Conservation (phyloP, 2,888 invertebrate species). For the Didymodactylos carnosus region DNA sequence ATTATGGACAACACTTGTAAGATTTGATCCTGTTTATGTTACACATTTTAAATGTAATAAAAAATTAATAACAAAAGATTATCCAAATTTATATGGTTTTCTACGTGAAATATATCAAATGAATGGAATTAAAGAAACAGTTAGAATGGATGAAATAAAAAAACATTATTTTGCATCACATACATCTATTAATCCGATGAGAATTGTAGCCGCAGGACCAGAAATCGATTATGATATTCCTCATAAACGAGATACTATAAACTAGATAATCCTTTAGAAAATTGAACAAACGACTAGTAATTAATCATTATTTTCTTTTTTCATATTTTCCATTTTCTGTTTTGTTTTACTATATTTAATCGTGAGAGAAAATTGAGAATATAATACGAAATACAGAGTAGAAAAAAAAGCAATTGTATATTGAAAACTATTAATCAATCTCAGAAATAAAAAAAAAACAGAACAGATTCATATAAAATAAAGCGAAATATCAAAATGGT, state of each 20-base stretch:
- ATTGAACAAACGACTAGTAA: no score
- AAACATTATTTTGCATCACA: conserved; percentile 23
- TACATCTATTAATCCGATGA: background rate
- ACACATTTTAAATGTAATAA: conserved; percentile 31
- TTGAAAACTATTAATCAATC: no score
- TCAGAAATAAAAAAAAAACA: no score
- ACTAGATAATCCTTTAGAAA: no score
- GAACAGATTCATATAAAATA: no score
- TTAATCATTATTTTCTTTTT: no score
- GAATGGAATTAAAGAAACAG: conserved; percentile 22
- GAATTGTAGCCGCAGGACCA: background rate
- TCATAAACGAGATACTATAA: background rate
- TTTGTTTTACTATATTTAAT: no score
- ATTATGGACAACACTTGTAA: conserved; percentile 24
- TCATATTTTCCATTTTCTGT: no score
- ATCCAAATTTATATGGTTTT: conserved; percentile 27
- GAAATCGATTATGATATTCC: background rate
- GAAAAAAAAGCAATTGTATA: no score
- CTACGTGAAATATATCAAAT: conserved; percentile 25
- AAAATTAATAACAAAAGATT: conserved; percentile 23
- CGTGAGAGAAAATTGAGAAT: no score
- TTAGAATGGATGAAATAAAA: conserved; percentile 25
- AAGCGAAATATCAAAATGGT: no score
- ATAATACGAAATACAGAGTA: no score
- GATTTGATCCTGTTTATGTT: conserved; percentile 28